Evolutionary conservation across 2,113 vertebrate genomes (phyloP), one percentile per base, ranked within the genome.

Genomic region (Calypte anna): DNA sequence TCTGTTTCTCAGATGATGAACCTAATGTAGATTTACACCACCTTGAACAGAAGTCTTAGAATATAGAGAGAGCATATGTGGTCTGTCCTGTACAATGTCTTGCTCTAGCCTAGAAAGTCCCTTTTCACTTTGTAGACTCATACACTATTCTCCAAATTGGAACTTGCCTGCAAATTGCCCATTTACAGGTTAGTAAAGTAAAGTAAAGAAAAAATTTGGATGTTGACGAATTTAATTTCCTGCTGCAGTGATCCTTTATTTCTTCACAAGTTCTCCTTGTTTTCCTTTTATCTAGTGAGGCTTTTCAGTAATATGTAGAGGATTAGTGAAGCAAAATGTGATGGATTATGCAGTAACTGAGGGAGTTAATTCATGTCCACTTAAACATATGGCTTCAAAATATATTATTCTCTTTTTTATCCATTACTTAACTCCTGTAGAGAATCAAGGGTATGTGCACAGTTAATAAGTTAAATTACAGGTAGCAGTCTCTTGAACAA

Each of bases 311-410:
- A 61, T 68, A 82, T 5, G 8, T n/a, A 82, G 36, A 90, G n/a
- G 23, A 62, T n/a, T 51, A 73, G 64, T 91, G 46, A 92, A 89
- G 73, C 25, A 79, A 94, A 92, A 82, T 58, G 67, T 24, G 54
- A 93, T 70, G 57, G 46, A 91, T 96, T 91, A 61, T 76, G 74
- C 51, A 83, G 70, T 79, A 82, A 82, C 72, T 12, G 9, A 48
- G 82, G 14, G 6, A 96, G 82, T 81, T 95, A 80, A 88, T 94
- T 91, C 92, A 86, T 44, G 93, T 58, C 62, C 68, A 80, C 63
- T 88, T 91, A 84, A 90, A 85, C 11, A 21, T 63, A 70, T 63
- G 68, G 28, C 59, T 96, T 95, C 73, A 59, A 88, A 72, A 92
- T 73, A 89, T n/a, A 72, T 51, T 86, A 74, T 73, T 94, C 66